phyloP scores from a whole-genome alignment of 2,888 invertebrate species.

The Lysandra bellargus region DNA sequence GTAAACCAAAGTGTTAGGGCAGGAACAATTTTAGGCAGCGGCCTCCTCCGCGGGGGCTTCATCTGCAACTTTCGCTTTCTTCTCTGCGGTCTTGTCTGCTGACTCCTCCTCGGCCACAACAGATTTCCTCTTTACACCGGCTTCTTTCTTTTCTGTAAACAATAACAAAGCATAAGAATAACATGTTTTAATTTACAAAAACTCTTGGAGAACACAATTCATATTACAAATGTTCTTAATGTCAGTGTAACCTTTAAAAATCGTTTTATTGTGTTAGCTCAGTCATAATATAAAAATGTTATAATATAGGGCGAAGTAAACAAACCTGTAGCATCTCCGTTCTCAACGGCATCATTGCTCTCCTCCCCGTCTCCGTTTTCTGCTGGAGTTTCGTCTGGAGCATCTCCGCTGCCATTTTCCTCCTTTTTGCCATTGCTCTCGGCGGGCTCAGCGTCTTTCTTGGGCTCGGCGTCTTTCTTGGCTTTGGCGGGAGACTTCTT shows the following conservation, averaged over 20 bases:
- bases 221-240: neutral
- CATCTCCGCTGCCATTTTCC: slow-evolving; percentile 68
- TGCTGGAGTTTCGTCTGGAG: slow-evolving; percentile 60
- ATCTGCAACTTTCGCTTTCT: slow-evolving; percentile 86
- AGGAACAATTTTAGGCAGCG: slow-evolving; percentile 72
- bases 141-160: slow-evolving; percentile 72
- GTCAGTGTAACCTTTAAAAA: slow-evolving; percentile 1
- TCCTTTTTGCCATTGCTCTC: slow-evolving; percentile 75
- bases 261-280: neutral
- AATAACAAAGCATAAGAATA: neutral
- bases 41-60: slow-evolving; percentile 77
- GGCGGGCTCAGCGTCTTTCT: slow-evolving; percentile 69
- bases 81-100: slow-evolving; percentile 83
- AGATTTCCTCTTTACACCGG: slow-evolving; percentile 86
- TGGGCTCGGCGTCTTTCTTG: slow-evolving; percentile 72
- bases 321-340: slow-evolving; percentile 70
- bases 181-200: slow-evolving; percentile 5
- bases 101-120: slow-evolving; percentile 77
- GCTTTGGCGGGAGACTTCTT: slow-evolving; percentile 76
- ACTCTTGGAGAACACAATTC: neutral
- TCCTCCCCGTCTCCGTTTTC: slow-evolving; percentile 75
- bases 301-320: neutral
- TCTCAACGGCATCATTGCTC: slow-evolving; percentile 73
- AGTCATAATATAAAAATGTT: neutral
- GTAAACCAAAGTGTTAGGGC: slow-evolving; percentile 65